These are phyloP conservation scores for Cryptoblepharus egeriae DNA, from an alignment of 2,797 vertebrate genomes.

Conservation along the genomic window DNA sequence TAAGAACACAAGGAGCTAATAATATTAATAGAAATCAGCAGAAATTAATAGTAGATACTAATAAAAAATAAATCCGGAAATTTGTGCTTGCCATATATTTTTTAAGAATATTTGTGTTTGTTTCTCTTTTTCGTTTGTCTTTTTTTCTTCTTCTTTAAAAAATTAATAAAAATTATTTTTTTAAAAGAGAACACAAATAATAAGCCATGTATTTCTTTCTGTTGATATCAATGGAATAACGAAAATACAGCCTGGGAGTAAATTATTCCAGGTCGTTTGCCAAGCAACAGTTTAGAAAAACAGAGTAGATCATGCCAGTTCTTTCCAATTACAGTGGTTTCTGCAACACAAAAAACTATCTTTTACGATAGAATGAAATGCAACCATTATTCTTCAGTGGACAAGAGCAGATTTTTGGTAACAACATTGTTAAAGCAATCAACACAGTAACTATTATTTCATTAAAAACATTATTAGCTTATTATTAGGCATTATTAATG, in stretches of 20 bases:
- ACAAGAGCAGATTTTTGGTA: background rate
- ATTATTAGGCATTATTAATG: background rate
- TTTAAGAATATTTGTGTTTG: no score
- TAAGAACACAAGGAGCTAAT: background rate
- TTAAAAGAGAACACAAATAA: no score
- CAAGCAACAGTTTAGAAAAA: background rate
- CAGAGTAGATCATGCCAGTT: background rate
- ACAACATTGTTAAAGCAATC: background rate
- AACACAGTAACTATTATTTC: background rate
- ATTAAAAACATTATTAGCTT: background rate
- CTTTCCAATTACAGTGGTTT: background rate
- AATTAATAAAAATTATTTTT: no score
- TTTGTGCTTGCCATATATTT: no score
- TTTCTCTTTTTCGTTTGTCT: no score
- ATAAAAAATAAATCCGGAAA: no score
- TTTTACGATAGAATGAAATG: background rate
- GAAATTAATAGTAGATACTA: no score
- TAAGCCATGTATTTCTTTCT: background rate
- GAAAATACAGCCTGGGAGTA: background rate
- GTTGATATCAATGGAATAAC: background rate
- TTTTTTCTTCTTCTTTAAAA: no score
- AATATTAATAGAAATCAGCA: no score
- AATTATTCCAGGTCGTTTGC: background rate
- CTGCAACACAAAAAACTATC: background rate
- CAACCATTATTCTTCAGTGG: background rate